Percentiles rank a stretch among this genome's conserved stretches.
phyloP scores from a whole-genome alignment of 1,140 invertebrate genomes.

The Lepidurus packardi region DNA sequence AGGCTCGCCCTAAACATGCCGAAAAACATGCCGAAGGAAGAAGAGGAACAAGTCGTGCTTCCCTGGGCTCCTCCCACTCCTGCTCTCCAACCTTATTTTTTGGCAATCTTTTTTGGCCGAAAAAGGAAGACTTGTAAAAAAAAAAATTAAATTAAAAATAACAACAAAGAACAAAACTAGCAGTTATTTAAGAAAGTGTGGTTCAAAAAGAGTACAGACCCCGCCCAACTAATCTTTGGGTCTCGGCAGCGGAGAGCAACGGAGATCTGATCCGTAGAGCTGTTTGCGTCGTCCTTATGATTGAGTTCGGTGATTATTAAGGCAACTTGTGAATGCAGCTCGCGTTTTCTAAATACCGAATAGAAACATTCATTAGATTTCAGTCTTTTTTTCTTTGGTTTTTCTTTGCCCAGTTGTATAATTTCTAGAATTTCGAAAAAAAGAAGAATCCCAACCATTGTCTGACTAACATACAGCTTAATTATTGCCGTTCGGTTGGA shows the following conservation, averaged over 20 bases:
- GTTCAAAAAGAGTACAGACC: conserved; percentile 6
- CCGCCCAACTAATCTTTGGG: background rate
- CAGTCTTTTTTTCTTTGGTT: too few species aligned
- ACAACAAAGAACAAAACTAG: background rate
- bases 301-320: background rate
- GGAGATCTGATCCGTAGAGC: background rate
- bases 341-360: background rate
- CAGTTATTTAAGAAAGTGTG: conserved; percentile 19
- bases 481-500: background rate
- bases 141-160: background rate
- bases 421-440: background rate
- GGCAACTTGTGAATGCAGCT: background rate
- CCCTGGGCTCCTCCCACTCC: background rate
- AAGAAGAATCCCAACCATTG: background rate
- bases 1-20: conserved; percentile 13
- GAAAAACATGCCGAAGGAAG: conserved; percentile 16
- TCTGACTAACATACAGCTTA: conserved; percentile 9
- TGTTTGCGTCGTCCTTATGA: background rate
- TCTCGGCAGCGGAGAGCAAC: background rate
- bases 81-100: background rate
- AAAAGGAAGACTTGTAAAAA: background rate
- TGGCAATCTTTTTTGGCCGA: background rate
- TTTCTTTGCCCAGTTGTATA: background rate
- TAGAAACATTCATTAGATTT: background rate
- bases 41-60: conserved; percentile 13